Percentiles rank a stretch among this genome's conserved stretches.
Evolutionary conservation across 2,888 invertebrate genomes (phyloP).

Genomic region (Linyphia triangularis): DNA sequence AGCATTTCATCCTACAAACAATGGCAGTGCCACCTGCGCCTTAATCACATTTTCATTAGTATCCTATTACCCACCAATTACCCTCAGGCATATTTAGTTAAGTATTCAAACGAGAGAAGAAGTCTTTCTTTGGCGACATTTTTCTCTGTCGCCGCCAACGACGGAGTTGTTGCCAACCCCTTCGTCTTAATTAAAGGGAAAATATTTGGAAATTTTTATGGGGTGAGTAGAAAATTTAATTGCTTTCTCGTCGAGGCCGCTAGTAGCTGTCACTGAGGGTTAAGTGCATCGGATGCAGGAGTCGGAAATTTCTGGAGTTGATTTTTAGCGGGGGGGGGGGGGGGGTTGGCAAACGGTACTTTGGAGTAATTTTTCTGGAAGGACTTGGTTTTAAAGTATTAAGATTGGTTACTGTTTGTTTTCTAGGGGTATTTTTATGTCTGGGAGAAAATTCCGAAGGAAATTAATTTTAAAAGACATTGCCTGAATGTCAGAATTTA

Average conservation of each 20-base stretch:
- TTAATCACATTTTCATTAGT: conserved; percentile 66
- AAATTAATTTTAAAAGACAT: no score
- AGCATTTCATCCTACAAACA: neutral
- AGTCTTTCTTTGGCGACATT: conserved; percentile 34
- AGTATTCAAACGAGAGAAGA: conserved; percentile 50
- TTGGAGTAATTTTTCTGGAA: no score
- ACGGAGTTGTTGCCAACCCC: neutral
- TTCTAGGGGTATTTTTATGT: no score
- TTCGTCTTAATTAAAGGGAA: conserved; percentile 28
- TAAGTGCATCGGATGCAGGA: neutral
- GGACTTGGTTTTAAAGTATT: no score
- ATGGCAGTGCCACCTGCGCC: conserved; percentile 52
- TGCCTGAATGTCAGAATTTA: no score
- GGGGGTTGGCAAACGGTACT: no score
- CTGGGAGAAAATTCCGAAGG: no score
- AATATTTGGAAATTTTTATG: conserved; percentile 17
- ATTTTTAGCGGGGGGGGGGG: no score
- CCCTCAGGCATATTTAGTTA: conserved; percentile 51
- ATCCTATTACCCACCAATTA: conserved; percentile 58
- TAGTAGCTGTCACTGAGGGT: neutral
- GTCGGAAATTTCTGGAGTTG: neutral
- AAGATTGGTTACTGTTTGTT: no score
- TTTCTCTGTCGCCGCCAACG: neutral
- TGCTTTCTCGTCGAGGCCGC: neutral
- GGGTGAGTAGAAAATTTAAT: conserved; percentile 14